Evolutionary conservation across 2,113 vertebrate genomes (phyloP).

Genomic region (Pterocles gutturalis): DNA sequence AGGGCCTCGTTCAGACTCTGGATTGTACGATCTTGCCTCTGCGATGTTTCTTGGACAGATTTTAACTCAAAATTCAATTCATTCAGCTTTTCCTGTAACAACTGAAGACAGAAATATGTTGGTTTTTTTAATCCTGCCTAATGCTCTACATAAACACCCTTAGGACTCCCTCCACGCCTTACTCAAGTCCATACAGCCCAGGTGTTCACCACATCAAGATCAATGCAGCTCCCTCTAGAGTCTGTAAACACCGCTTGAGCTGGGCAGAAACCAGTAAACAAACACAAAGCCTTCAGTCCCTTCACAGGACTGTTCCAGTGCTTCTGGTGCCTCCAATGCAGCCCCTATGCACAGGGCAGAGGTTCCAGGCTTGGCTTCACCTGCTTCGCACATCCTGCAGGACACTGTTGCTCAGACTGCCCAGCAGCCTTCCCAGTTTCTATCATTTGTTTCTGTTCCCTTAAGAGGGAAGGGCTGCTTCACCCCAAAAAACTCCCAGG

Average conservation of each 20-base stretch:
- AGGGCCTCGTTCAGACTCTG: slow-evolving; percentile 83
- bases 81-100: slow-evolving; percentile 86
- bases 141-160: background rate
- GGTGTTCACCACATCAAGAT: background rate
- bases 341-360: background rate
- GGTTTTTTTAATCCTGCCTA: background rate
- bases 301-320: background rate
- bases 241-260: background rate
- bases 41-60: slow-evolving; percentile 79
- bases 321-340: background rate
- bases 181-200: background rate
- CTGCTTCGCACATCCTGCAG: background rate
- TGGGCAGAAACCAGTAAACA: background rate
- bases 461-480: background rate
- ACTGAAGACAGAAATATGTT: slow-evolving; percentile 73
- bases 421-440: background rate
- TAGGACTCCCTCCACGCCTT: background rate
- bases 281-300: background rate
- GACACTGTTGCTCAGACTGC: background rate
- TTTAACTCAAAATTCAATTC: slow-evolving; percentile 86
- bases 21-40: slow-evolving; percentile 82
- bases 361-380: background rate
- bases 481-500: background rate
- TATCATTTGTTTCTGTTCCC: background rate
- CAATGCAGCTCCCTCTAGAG: background rate